Percentiles rank a stretch among this genome's conserved stretches.
These are phyloP conservation scores for Pseudolaguvia tuberculata DNA, from an alignment of 2,113 vertebrate species.

Conservation along the genomic window DNA sequence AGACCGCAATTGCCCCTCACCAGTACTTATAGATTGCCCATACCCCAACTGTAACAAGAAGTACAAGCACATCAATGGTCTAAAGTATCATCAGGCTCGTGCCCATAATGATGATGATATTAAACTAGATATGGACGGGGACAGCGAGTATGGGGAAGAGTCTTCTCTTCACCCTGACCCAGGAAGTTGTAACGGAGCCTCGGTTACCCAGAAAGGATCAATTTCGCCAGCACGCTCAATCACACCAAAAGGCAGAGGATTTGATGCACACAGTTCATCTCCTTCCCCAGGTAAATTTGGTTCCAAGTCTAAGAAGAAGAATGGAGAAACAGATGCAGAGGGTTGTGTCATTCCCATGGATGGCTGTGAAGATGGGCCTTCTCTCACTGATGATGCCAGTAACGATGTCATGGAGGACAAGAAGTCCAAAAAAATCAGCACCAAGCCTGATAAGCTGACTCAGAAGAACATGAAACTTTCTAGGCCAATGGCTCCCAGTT, in stretches of 20 bases:
- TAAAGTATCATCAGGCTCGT: constrained; percentile 97
- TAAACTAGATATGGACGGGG: constrained; percentile 87
- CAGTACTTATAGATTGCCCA: constrained; percentile 95
- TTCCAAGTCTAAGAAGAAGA: constrained; percentile 90
- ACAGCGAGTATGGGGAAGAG: constrained; percentile 93
- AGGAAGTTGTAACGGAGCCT: constrained; percentile 84
- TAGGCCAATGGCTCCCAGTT: constrained; percentile 79
- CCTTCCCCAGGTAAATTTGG: constrained; percentile 88
- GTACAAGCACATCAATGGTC: constrained; percentile 98
- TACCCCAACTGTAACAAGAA: constrained; percentile 99
- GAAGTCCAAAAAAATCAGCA: constrained; percentile 80
- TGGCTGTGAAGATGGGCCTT: constrained; percentile 87
- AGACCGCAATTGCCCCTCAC: constrained; percentile 89
- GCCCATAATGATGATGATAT: constrained; percentile 93
- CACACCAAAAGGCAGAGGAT: constrained; percentile 89
- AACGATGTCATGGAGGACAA: constrained; percentile 93
- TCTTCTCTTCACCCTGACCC: constrained; percentile 80
- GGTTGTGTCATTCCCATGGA: constrained; percentile 77
- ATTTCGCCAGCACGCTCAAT: constrained; percentile 90
- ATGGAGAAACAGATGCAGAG: constrained; percentile 80
- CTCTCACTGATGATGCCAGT: constrained; percentile 86
- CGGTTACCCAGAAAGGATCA: constrained; percentile 84
- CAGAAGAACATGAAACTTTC: constrained; percentile 91
- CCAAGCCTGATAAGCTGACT: constrained; percentile 83
- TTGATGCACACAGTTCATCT: constrained; percentile 91